A percentile compares a stretch with the other conserved stretches of the same genome.
Conservation (phyloP, 2,888 invertebrate species). For the Zygogramma bicolorata region DNA sequence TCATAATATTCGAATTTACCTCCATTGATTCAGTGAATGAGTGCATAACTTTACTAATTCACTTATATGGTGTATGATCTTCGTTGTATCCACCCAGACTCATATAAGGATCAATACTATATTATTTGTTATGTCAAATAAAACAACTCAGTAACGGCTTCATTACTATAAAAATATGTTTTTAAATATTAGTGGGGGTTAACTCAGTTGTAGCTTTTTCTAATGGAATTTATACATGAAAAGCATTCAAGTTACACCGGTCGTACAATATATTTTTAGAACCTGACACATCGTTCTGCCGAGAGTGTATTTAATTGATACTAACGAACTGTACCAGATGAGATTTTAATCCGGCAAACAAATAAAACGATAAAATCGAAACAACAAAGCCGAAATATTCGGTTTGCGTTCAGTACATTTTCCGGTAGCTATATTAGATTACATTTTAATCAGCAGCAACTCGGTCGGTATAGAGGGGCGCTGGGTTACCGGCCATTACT, state of each 20-base stretch:
- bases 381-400: conserved; percentile 60
- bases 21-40: too few relatives aligned
- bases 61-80: too few relatives aligned
- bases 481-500: conserved; percentile 67
- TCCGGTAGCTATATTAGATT: conserved; percentile 68
- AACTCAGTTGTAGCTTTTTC: too few relatives aligned
- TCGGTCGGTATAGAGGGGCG: conserved; percentile 54
- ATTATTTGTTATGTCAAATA: too few relatives aligned
- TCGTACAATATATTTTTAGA: neutral
- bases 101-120: too few relatives aligned
- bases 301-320: conserved; percentile 5
- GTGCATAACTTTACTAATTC: too few relatives aligned
- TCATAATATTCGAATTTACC: too few relatives aligned
- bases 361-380: conserved; percentile 59
- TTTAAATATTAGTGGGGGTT: too few relatives aligned
- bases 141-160: too few relatives aligned
- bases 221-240: neutral
- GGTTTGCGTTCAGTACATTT: conserved; percentile 62
- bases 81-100: too few relatives aligned
- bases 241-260: neutral
- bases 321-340: conserved; percentile 54
- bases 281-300: neutral
- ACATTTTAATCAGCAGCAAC: conserved; percentile 68
- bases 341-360: conserved; percentile 60
- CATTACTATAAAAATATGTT: too few relatives aligned